Conservation (phyloP, 2,797 vertebrate genomes). For the Enteromius treurensis region DNA sequence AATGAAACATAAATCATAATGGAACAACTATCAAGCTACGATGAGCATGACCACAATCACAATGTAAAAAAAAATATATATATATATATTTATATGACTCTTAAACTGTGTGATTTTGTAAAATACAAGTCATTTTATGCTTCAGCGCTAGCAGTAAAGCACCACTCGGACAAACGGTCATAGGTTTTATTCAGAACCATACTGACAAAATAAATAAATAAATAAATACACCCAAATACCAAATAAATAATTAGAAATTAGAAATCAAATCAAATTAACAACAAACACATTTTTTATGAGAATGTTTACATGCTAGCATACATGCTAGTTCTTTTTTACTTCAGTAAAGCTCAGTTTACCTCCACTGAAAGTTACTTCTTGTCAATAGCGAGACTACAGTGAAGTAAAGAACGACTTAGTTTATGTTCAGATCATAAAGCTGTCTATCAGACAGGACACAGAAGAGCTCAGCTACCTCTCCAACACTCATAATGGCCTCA, state of each 20-base stretch:
- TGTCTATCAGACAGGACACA: conserved; percentile 46
- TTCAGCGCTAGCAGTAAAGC: background rate
- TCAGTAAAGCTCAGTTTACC: conserved; percentile 38
- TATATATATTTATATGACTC: background rate
- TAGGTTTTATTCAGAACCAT: background rate
- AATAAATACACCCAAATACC: background rate
- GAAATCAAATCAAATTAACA: background rate
- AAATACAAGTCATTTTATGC: background rate
- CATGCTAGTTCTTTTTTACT: background rate
- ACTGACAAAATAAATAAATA: background rate
- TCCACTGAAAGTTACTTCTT: conserved; percentile 41
- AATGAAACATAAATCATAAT: background rate
- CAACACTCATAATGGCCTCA: conserved; percentile 37
- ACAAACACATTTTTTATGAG: background rate
- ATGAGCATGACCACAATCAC: background rate
- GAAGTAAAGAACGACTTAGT: conserved; percentile 42
- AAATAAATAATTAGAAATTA: background rate
- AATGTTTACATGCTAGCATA: background rate
- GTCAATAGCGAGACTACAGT: conserved; percentile 56
- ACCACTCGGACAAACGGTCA: background rate
- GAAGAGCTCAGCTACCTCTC: conserved; percentile 35
- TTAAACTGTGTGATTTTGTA: background rate
- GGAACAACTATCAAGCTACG: background rate
- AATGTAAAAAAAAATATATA: background rate
- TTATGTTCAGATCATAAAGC: conserved; percentile 61